Evolutionary conservation across 2,113 vertebrate genomes (phyloP), one percentile per base, ranked within the genome.

Genomic region (Microtus pennsylvanicus): DNA sequence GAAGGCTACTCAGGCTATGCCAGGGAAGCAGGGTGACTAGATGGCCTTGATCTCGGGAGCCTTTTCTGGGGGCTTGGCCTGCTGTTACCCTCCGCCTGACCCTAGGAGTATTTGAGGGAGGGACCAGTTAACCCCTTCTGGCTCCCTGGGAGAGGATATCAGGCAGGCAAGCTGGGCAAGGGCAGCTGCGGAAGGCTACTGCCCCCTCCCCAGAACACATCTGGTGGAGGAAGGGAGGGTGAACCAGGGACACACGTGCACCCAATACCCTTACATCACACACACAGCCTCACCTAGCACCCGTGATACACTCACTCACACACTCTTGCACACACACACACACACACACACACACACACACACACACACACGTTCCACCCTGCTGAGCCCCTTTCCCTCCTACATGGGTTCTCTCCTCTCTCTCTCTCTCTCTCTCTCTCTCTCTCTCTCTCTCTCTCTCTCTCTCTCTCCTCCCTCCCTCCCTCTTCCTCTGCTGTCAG

Each of bases 191-290:
- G 85, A 2, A n/a, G 11, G 33, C 35, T 74, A 74, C 45, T 14
- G 17, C 35, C 35, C 77, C 17, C 50, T 80, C 61, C 65, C 80
- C 67, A 33, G 19, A 47, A 42, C 93, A 96, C 88, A 95, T 96
- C 92, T 96, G 97, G 81, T 81, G 81, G 74, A 91, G 93, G 72
- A 80, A 83, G 89, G 74, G 85, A 83, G 89, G 74, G 85, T 65
- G 72, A 93, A 92, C 81, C 81, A 72, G 88, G 94, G 88, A 93
- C 92, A 92, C 95, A 97, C 69, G 82, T 95, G 97, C 86, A 97
- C 86, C 76, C 22, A 0, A 75, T 67, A 95, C 77, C 76, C 89
- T 93, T 85, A 91, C 97, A 95, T 94, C 95, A 95, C 93, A 67
- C 78, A 76, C 77, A 74, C n/a, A 63, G 52, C 93, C 93, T 81